Percentiles rank a stretch among this genome's conserved stretches.
Evolutionary conservation across 2,888 invertebrate species (phyloP).

Genomic region (Miltochrista miniata): DNA sequence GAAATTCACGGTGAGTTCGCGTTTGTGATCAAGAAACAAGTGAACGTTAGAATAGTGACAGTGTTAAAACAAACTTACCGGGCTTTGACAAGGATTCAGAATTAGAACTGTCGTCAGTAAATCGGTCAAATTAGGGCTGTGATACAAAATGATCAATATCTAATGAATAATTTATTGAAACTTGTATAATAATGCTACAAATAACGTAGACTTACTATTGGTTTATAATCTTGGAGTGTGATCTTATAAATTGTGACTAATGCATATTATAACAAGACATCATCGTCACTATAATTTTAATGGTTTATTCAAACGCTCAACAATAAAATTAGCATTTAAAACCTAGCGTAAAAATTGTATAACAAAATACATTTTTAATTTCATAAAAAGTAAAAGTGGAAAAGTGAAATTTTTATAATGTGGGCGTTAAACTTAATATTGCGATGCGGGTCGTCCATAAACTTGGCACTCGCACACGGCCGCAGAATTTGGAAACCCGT

Average conservation of each 20-base stretch:
- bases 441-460: slow-evolving; percentile 70
- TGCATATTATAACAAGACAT: not conserved
- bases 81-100: slow-evolving; percentile 1
- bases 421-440: slow-evolving; percentile 65
- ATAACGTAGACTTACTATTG: too few species aligned
- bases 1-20: slow-evolving; percentile 82
- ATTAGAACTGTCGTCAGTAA: too few species aligned
- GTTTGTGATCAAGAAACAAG: slow-evolving; percentile 44
- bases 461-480: slow-evolving; percentile 43
- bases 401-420: slow-evolving; percentile 78
- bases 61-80: slow-evolving; percentile 12
- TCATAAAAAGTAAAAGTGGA: slow-evolving; percentile 69
- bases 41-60: slow-evolving; percentile 40
- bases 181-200: too few species aligned
- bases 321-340: slow-evolving; percentile 13
- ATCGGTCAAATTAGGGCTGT: too few species aligned
- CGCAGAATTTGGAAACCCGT: slow-evolving; percentile 56
- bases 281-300: not conserved
- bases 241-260: not conserved
- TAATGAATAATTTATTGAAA: too few species aligned
- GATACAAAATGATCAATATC: too few species aligned
- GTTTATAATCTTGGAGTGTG: not conserved
- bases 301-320: not conserved
- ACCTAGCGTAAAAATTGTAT: slow-evolving; percentile 9
- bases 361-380: slow-evolving; percentile 34